These are phyloP conservation scores for Papilio demoleus DNA, from an alignment of 2,888 invertebrate genomes.

Conservation along the genomic window DNA sequence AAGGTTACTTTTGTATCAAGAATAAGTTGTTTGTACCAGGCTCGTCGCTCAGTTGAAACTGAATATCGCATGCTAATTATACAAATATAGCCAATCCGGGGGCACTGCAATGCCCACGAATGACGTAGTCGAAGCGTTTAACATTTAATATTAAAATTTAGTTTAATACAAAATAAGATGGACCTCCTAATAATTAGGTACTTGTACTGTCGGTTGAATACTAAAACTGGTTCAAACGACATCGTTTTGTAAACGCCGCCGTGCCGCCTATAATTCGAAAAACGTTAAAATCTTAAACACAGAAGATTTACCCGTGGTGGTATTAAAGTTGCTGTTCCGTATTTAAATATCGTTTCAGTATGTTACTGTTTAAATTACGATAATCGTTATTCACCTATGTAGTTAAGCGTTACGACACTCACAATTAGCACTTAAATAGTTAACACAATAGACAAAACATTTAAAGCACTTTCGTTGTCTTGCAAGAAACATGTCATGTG, in stretches of 20 bases:
- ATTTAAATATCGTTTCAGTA: too few species aligned
- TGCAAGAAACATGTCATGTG: neutral
- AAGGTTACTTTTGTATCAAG: constrained; percentile 16
- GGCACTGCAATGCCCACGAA: neutral
- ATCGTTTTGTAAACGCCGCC: too few species aligned
- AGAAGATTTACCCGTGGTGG: too few species aligned
- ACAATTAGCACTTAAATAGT: constrained; percentile 15
- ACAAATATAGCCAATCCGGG: neutral
- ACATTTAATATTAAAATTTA: neutral
- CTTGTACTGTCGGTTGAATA: too few species aligned
- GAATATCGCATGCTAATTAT: constrained; percentile 1
- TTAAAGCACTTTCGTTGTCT: neutral
- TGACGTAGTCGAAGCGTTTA: neutral
- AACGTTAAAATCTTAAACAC: too few species aligned
- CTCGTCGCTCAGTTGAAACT: neutral
- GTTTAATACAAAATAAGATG: neutral
- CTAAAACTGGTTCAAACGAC: too few species aligned
- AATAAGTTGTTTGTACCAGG: neutral
- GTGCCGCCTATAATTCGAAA: too few species aligned
- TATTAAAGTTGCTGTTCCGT: too few species aligned
- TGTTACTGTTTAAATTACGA: neutral
- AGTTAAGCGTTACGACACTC: neutral
- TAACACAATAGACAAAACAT: constrained; percentile 1
- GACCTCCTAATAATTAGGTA: neutral
- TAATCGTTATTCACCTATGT: neutral